These are phyloP conservation scores for Dermatemys mawii DNA, from an alignment of 2,113 vertebrate genomes.

Conservation along the genomic window DNA sequence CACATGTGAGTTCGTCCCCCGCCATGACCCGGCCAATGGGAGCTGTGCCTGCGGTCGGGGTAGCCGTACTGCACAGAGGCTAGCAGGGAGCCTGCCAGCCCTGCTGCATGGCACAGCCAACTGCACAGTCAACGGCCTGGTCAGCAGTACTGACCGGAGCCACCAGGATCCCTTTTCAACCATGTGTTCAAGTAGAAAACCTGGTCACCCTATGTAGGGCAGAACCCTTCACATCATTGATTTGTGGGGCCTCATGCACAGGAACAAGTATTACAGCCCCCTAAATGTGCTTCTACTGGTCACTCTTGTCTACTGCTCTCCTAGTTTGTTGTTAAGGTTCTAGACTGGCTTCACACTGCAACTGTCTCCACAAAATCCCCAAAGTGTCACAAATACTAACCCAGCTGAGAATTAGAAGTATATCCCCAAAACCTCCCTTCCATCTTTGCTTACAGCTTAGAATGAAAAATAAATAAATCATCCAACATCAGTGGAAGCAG, in stretches of 20 bases:
- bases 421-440: neutral
- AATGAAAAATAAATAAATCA: neutral
- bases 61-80: no score
- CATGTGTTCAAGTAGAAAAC: no score
- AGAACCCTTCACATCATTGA: neutral
- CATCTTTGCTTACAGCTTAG: neutral
- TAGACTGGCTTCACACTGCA: neutral
- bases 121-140: no score
- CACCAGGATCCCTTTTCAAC: no score
- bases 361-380: neutral
- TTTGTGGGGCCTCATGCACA: neutral
- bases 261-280: neutral
- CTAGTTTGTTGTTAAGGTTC: neutral
- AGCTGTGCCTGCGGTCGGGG: no score
- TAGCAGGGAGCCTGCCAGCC: no score
- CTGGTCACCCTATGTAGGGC: no score
- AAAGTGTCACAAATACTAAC: neutral
- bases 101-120: no score
- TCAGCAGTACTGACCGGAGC: no score
- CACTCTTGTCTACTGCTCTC: neutral
- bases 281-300: neutral
- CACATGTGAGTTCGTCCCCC: no score
- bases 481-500: neutral
- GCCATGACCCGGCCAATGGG: no score
- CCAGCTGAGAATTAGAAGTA: neutral